Percentiles rank a stretch among this genome's conserved stretches.
phyloP scores from a whole-genome alignment of 1,140 invertebrate genomes.

The Cataglyphis hispanica region DNA sequence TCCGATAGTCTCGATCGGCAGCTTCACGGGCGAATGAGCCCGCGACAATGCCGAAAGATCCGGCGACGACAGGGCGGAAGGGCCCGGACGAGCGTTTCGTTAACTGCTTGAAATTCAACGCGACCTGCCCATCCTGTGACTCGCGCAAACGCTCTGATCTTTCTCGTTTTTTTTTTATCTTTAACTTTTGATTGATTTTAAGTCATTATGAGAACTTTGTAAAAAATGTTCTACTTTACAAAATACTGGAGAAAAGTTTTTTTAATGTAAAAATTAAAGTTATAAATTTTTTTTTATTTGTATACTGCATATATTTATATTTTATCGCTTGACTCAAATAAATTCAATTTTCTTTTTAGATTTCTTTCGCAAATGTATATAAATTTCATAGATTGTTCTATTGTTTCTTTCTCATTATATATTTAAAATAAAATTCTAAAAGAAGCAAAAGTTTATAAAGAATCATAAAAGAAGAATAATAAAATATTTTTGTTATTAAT shows the following conservation, averaged over 20 bases:
- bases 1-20: conserved; percentile 63
- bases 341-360: neutral
- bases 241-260: neutral
- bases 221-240: too few relatives aligned
- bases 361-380: neutral
- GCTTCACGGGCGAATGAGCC: conserved; percentile 72
- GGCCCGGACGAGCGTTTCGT: conserved; percentile 63
- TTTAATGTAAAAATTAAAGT: neutral
- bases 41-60: conserved; percentile 72
- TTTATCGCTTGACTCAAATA: neutral
- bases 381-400: too few relatives aligned
- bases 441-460: too few relatives aligned
- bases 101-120: conserved; percentile 77
- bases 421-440: neutral
- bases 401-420: too few relatives aligned
- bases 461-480: too few relatives aligned
- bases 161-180: neutral
- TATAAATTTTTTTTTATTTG: neutral
- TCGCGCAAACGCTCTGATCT: conserved; percentile 25
- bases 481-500: too few relatives aligned
- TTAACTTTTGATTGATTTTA: neutral
- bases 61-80: conserved; percentile 31
- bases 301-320: neutral
- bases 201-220: neutral
- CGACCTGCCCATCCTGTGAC: conserved; percentile 77